Conservation (phyloP, 1,140 invertebrate species). For the Pteromalus puparum region DNA sequence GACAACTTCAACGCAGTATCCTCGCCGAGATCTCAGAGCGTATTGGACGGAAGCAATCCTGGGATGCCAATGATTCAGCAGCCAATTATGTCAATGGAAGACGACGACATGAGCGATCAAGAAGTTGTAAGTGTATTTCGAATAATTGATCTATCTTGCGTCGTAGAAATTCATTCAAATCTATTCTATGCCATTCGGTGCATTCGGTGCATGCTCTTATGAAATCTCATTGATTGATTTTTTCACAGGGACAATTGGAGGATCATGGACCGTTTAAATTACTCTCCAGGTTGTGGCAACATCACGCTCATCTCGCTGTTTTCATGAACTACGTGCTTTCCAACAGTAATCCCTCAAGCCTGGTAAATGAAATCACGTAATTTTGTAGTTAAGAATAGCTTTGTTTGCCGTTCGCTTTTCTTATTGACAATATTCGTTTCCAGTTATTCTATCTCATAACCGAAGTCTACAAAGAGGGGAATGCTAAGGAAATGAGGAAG, state of each 20-base stretch:
- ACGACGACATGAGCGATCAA: constrained; percentile 92
- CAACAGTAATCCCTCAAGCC: constrained; percentile 89
- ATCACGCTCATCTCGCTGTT: constrained; percentile 89
- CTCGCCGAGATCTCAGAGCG: constrained; percentile 59
- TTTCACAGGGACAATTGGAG: constrained; percentile 79
- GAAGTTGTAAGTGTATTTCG: constrained; percentile 79
- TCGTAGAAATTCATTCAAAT: neutral
- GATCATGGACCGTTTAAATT: constrained; percentile 89
- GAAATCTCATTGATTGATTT: constrained; percentile 50
- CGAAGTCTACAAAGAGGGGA: constrained; percentile 89
- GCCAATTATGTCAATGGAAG: constrained; percentile 95
- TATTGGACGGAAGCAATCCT: constrained; percentile 64
- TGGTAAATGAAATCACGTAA: constrained; percentile 74
- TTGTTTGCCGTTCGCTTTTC: constrained; percentile 41
- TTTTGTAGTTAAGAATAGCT: constrained; percentile 19
- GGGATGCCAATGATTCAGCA: constrained; percentile 77
- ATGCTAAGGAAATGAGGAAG: constrained; percentile 92
- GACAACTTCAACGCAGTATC: constrained; percentile 64
- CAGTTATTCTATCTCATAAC: constrained; percentile 93
- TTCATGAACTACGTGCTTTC: constrained; percentile 93
- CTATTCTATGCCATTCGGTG: neutral
- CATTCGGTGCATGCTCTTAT: neutral
- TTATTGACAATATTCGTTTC: constrained; percentile 64
- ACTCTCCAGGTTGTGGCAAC: constrained; percentile 81
- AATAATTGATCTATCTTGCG: neutral